Evolutionary conservation across 2,888 invertebrate genomes (phyloP), one percentile per base, ranked within the genome.

Genomic region (Bhutanitis thaidina): DNA sequence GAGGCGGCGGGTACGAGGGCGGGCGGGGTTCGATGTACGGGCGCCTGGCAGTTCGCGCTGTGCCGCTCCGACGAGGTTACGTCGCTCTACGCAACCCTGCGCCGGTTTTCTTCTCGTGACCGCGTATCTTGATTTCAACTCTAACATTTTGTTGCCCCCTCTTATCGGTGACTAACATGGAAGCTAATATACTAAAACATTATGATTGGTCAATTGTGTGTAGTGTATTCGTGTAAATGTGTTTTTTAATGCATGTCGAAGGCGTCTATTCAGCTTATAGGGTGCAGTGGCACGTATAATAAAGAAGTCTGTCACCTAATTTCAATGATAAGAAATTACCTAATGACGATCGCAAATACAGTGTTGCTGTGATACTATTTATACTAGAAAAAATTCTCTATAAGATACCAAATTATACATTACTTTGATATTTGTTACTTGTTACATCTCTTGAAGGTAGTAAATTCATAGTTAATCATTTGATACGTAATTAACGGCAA

Each of bases 221-320:
- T 61, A 75, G 77, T 84, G 84, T 67, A 13, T 59, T 65, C 56
- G 61, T 62, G 66, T 71, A 70, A 67, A 71, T 75, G 85, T 83
- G 81, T 69, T 61, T 64, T n/a, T 67, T 60, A 56, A 66, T 69
- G 68, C 65, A 68, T 79, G 79, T 80, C 29, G 77, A 65, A 74
- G 64, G 65, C 67, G 65, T 57, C 57, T 51, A 58, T 72, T 71
- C 57, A 61, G 67, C 77, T 81, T 80, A 50, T 81, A 82, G 78
- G 81, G 78, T 84, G 84, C 84, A 77, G 65, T 69, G 70, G 79
- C 74, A 76, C 71, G 69, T 69, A 9, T 70, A 73, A 64, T 68
- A 71, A 66, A 67, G 72, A 69, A 69, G 71, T 74, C 71, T 73
- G 71, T 77, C 74, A 75, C 75, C 75, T 68, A 76, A 75, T 79